Evolutionary conservation across 2,113 vertebrate species (phyloP).

Genomic region (Girardinichthys multiradiatus): DNA sequence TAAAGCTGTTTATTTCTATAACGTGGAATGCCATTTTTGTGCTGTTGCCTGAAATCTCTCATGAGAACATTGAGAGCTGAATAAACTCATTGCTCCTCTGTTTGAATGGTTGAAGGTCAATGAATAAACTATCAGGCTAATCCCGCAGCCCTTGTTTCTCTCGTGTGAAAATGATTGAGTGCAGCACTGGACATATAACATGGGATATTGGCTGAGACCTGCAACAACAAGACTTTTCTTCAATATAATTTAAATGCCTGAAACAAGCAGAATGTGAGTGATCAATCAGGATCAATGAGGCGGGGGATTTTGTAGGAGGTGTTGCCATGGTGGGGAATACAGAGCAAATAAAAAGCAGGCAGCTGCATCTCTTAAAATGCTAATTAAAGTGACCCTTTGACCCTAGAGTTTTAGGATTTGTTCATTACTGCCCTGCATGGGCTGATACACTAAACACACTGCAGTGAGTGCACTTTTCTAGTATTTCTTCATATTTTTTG

Average conservation of each 20-base stretch:
- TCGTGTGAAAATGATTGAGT: not conserved
- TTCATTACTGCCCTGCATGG: not conserved
- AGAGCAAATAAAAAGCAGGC: constrained; percentile 12
- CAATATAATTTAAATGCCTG: constrained; percentile 55
- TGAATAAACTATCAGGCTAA: not conserved
- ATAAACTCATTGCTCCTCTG: not conserved
- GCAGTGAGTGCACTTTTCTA: no score
- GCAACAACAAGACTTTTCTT: constrained; percentile 29
- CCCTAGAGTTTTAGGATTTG: constrained; percentile 22
- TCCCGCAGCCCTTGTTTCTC: not conserved
- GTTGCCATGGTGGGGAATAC: constrained; percentile 47
- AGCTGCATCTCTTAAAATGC: constrained; percentile 38
- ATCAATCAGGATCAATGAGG: constrained; percentile 62
- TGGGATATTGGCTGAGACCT: constrained; percentile 1
- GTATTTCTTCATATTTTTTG: not conserved
- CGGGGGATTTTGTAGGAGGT: constrained; percentile 48
- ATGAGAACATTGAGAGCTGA: not conserved
- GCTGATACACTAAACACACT: not conserved
- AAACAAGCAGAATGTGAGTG: constrained; percentile 56
- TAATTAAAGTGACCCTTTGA: constrained; percentile 58
- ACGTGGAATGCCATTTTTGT: not conserved
- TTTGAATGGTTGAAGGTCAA: not conserved
- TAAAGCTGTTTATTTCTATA: constrained; percentile 12
- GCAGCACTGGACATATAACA: not conserved
- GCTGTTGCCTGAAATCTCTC: not conserved